Conservation (phyloP, 1,140 invertebrate genomes). For the Ostrea edulis region DNA sequence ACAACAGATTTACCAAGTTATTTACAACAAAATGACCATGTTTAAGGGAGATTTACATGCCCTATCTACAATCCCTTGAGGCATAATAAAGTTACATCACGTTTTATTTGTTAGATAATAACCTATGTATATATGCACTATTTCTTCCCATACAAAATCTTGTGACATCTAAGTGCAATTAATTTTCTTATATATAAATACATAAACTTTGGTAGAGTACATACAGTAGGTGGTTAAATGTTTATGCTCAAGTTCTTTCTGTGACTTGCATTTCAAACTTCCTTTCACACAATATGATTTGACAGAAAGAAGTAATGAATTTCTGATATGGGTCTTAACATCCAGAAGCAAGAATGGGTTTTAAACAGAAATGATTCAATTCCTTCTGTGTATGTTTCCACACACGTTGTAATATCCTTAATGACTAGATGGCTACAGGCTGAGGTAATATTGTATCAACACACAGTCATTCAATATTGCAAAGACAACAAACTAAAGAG, state of each 20-base stretch:
- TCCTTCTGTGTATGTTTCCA: not conserved
- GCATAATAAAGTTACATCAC: not conserved
- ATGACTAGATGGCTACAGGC: not conserved
- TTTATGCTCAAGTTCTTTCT: too few species aligned
- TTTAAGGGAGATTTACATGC: constrained; percentile 26
- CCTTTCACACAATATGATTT: not conserved
- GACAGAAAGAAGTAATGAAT: not conserved
- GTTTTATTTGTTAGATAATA: not conserved
- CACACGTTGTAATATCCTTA: not conserved
- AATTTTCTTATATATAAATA: not conserved
- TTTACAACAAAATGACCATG: constrained; percentile 6
- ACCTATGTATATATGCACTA: not conserved
- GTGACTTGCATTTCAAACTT: too few species aligned
- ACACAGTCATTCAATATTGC: not conserved
- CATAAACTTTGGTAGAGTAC: not conserved
- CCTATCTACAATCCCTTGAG: constrained; percentile 30
- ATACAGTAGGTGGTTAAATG: too few species aligned
- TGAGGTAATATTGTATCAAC: not conserved
- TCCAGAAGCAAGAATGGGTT: not conserved
- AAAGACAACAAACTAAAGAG: not conserved
- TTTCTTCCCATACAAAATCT: not conserved
- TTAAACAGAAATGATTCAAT: too few species aligned
- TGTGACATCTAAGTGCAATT: not conserved
- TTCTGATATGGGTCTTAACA: not conserved
- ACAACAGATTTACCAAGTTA: not conserved